phyloP scores from a whole-genome alignment of 2,113 vertebrate species.

The Antechinus stuartii region DNA sequence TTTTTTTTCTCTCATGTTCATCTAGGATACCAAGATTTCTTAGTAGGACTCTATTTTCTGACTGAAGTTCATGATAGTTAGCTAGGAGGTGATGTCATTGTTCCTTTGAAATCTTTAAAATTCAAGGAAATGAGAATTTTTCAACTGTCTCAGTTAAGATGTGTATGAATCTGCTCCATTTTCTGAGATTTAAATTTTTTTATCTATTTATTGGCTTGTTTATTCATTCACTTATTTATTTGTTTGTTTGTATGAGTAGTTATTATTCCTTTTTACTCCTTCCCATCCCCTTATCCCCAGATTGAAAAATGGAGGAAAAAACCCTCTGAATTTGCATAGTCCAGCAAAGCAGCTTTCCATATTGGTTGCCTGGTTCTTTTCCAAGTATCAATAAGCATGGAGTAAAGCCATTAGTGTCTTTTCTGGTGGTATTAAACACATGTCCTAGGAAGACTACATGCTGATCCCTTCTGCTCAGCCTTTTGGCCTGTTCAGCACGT shows the following conservation, averaged over 20 bases:
- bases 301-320: not conserved
- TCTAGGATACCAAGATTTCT: not conserved
- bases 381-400: not conserved
- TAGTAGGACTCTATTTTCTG: not conserved
- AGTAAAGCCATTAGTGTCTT: not conserved
- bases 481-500: not conserved
- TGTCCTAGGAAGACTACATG: not conserved
- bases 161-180: not conserved
- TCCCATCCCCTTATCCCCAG: not conserved
- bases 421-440: not conserved
- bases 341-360: not conserved
- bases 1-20: not conserved
- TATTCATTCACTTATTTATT: not conserved
- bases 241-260: not conserved
- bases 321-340: not conserved
- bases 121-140: not conserved
- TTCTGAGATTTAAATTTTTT: not conserved
- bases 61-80: not conserved
- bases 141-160: not conserved
- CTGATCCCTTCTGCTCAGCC: not conserved
- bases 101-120: not conserved
- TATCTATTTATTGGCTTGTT: too few species aligned
- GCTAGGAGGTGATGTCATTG: not conserved
- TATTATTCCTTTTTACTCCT: not conserved
- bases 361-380: not conserved